Evolutionary conservation across 2,113 vertebrate genomes (phyloP), one percentile per base, ranked within the genome.

Genomic region (Sciurus niger): DNA sequence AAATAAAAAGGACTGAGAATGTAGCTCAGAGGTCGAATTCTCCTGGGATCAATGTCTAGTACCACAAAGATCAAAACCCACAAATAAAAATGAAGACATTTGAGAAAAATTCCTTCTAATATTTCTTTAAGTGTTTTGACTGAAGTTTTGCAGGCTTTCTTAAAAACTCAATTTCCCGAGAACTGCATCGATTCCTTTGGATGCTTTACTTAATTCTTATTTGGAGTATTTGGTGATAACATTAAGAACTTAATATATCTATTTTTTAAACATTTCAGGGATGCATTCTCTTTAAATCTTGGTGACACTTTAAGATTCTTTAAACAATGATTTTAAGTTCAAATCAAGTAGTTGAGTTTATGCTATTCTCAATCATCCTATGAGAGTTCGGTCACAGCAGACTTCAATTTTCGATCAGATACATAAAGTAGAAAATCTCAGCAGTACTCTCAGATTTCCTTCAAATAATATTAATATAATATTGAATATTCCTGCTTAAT

Each of bases 391-490:
- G 25, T 77, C 53, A 67, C 77, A 85, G 53, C n/a, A 77, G 46
- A n/a, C 53, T 86, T 87, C 3, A 17, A 13, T 79, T 86, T 77
- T 40, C 40, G 84, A 76, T 77, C 40, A 93, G 67, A 83, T 25
- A 24, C 7, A 95, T 14, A 67, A 65, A 80, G 32, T 1, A 89
- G 58, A 77, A 58, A 48, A 79, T 5, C 1, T 46, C 53, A 82
- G 32, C 22, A 67, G 5, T 58, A 77, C 46, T 34, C 53, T 74
- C 34, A 74, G n/a, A 74, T 84, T 53, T 73, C 2, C 51, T 93
- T 48, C 74, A 90, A 76, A 82, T 68, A n/a, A 80, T 85, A 85
- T 88, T 84, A 97, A 34, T 34, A 40, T 76, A 86, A n/a, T 34
- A 79, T 79, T 76, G 65, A 74, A 2, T 16, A 53, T 76, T 84